These are phyloP conservation scores for Hemaris fuciformis DNA, from an alignment of 2,888 invertebrate genomes.

Conservation along the genomic window DNA sequence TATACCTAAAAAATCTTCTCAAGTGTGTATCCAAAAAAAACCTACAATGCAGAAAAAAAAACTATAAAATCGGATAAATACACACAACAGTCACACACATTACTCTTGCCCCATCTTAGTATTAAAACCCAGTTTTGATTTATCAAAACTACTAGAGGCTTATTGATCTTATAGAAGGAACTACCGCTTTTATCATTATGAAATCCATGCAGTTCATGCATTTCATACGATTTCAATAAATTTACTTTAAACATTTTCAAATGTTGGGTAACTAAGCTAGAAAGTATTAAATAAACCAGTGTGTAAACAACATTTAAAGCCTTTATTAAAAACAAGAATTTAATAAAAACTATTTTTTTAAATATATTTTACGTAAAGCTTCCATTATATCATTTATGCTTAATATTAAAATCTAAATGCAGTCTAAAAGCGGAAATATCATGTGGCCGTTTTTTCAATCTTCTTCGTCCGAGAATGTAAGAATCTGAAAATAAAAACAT, in stretches of 20 bases:
- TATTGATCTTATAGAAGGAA: no score
- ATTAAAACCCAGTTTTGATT: no score
- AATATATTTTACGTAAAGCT: neutral
- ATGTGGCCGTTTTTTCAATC: constrained; percentile 27
- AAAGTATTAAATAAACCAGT: neutral
- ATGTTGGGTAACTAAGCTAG: neutral
- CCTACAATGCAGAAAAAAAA: no score
- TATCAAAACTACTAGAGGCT: no score
- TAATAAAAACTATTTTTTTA: neutral
- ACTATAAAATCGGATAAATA: no score
- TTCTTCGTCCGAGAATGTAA: constrained; percentile 48
- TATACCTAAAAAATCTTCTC: no score
- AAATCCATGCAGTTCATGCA: no score
- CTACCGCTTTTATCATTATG: no score
- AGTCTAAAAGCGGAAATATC: neutral
- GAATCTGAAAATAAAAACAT: constrained; percentile 10
- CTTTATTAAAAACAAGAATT: neutral
- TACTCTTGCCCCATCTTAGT: no score
- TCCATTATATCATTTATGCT: neutral
- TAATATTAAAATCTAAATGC: constrained; percentile 2
- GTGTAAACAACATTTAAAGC: neutral
- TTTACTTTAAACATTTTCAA: neutral
- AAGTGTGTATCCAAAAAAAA: no score
- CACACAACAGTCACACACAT: no score
- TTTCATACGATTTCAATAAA: neutral